phyloP scores from a whole-genome alignment of 2,113 vertebrate species.

The Octodon degus region DNA sequence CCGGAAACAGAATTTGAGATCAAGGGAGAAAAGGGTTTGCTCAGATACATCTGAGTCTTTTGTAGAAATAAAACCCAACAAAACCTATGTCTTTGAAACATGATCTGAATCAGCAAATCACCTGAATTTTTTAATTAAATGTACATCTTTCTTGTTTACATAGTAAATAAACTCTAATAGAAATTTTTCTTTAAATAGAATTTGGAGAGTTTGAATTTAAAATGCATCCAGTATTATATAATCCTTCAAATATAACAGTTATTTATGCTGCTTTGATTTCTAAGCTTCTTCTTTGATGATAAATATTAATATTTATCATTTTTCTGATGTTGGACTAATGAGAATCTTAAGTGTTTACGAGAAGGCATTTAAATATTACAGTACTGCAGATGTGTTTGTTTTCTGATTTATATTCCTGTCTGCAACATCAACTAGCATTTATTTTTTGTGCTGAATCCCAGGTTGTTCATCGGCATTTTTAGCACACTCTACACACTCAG shows the following conservation, averaged over 20 bases:
- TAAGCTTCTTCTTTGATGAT: conserved; percentile 87
- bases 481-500: conserved; percentile 53
- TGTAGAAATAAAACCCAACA: not conserved
- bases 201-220: conserved; percentile 74
- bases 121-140: conserved; percentile 48
- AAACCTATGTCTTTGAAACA: not conserved
- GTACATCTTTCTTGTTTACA: conserved; percentile 7
- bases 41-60: not conserved
- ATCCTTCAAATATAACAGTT: conserved; percentile 84
- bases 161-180: conserved; percentile 34
- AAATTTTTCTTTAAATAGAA: conserved; percentile 50
- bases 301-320: conserved; percentile 90
- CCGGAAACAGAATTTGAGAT: conserved; percentile 19
- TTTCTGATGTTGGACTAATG: conserved; percentile 87
- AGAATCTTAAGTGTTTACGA: conserved; percentile 85
- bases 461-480: conserved; percentile 55
- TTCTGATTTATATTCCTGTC: conserved; percentile 73
- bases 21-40: not conserved
- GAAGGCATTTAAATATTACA: conserved; percentile 85
- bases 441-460: conserved; percentile 52
- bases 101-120: conserved; percentile 20
- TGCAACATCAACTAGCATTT: conserved; percentile 62
- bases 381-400: conserved; percentile 69
- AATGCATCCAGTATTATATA: conserved; percentile 79
- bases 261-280: conserved; percentile 87